Evolutionary conservation across 2,113 vertebrate species (phyloP), one percentile per base, ranked within the genome.

Genomic region (Takifugu flavidus): DNA sequence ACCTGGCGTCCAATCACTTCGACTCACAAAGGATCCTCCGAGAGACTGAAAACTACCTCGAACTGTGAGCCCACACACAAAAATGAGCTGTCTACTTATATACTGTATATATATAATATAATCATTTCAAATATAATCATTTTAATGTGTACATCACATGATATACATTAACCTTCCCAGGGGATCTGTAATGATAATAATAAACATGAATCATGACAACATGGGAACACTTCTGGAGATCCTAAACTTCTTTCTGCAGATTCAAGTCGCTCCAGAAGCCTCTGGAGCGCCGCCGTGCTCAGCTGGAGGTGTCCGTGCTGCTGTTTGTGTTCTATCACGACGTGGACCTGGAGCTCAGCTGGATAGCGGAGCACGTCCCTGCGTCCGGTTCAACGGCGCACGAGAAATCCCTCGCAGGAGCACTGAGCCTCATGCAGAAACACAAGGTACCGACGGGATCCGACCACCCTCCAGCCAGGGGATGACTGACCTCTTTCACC

Each of bases 221-320:
- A n/a, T n/a, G n/a, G n/a, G n/a, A n/a, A n/a, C n/a, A n/a, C n/a
- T n/a, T n/a, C n/a, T n/a, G n/a, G n/a, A n/a, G n/a, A 43, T 43
- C 42, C 42, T 43, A 43, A 43, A 13, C 42, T 49, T 27, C 53
- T 4, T 62, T 47, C 63, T 60, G 3, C 77, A 98, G 94, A 82
- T 94, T 95, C 77, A 84, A 94, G 72, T 93, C 93, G 52, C 89
- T 98, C 59, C 89, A 93, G 89, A 84, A 80, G 15, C 93, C 89
- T 45, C 82, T 97, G 78, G 85, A 89, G 3, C 52, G 82, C 55
- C 85, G 84, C 8, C 73, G 20, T 1, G 75, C 82, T 34, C 76
- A 92, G 69, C 82, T 98, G 67, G 92, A 95, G 78, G 90, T 90
- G 15, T 88, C 88, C 0, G 89, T 94, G 52, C 84, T 85, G 49